These are phyloP conservation scores for Bruchidius siliquastri DNA, from an alignment of 2,888 invertebrate genomes.

Conservation along the genomic window DNA sequence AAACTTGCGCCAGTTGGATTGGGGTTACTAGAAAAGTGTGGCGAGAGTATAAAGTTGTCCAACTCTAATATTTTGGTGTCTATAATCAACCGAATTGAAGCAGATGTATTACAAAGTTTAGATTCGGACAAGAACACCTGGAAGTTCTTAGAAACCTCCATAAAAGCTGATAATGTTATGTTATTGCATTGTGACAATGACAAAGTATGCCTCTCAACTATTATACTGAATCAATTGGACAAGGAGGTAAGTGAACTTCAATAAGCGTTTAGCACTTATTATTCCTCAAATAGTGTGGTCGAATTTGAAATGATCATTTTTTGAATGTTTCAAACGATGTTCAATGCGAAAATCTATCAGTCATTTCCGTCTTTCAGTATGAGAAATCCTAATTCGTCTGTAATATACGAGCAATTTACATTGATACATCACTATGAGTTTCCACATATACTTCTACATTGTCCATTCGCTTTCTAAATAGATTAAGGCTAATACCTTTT, in stretches of 20 bases:
- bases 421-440: too few relatives aligned
- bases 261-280: too few relatives aligned
- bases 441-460: too few relatives aligned
- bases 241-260: slow-evolving; percentile 45
- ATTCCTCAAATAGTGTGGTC: too few relatives aligned
- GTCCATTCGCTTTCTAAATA: too few relatives aligned
- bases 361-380: too few relatives aligned
- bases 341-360: too few relatives aligned
- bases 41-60: slow-evolving; percentile 20
- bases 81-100: slow-evolving; percentile 33
- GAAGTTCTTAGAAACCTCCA: slow-evolving; percentile 54
- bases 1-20: slow-evolving; percentile 29
- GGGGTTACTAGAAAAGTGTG: slow-evolving; percentile 25
- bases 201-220: slow-evolving; percentile 14
- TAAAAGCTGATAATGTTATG: slow-evolving; percentile 51
- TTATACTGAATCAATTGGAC: slow-evolving; percentile 35
- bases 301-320: too few relatives aligned
- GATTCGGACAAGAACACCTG: slow-evolving; percentile 47
- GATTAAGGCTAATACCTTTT: too few relatives aligned
- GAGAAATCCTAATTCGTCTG: too few relatives aligned
- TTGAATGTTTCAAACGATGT: too few relatives aligned
- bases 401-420: too few relatives aligned
- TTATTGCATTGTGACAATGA: slow-evolving; percentile 13
- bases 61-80: slow-evolving; percentile 31
- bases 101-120: slow-evolving; percentile 26